Percentiles rank a stretch among this genome's conserved stretches.
Evolutionary conservation across 2,113 vertebrate genomes (phyloP).

Genomic region (Nematolebias whitei): DNA sequence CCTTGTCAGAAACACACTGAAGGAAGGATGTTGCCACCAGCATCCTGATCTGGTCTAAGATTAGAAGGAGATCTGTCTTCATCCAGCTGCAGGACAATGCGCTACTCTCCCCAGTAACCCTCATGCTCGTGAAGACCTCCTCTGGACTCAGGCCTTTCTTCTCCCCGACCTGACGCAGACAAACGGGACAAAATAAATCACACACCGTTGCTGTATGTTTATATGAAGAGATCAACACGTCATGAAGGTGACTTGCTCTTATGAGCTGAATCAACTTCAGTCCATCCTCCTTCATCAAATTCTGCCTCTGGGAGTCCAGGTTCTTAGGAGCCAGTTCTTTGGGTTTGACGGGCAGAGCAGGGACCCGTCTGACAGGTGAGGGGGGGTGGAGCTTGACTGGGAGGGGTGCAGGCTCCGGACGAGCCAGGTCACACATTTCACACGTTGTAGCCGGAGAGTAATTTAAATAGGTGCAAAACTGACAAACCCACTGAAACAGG

Average conservation of each 20-base stretch:
- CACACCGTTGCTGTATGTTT: not conserved
- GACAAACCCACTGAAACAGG: slow-evolving; percentile 78
- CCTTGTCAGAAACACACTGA: slow-evolving; percentile 18
- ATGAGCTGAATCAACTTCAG: slow-evolving; percentile 85
- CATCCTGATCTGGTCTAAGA: slow-evolving; percentile 84
- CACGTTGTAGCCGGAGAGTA: slow-evolving; percentile 80
- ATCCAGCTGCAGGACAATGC: slow-evolving; percentile 83
- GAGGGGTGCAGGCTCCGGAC: slow-evolving; percentile 66
- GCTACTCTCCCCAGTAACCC: slow-evolving; percentile 76
- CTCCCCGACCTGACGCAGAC: slow-evolving; percentile 60
- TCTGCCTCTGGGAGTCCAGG: slow-evolving; percentile 80
- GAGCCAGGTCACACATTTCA: slow-evolving; percentile 85
- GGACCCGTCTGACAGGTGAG: slow-evolving; percentile 67
- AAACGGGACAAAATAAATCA: not conserved
- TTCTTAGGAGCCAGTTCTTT: slow-evolving; percentile 64
- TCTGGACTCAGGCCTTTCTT: slow-evolving; percentile 71
- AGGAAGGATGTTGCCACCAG: slow-evolving; percentile 65
- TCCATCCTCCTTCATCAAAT: slow-evolving; percentile 84
- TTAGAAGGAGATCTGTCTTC: slow-evolving; percentile 82
- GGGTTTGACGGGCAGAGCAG: slow-evolving; percentile 57
- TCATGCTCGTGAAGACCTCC: slow-evolving; percentile 83
- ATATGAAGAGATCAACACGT: not conserved
- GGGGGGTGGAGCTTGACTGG: slow-evolving; percentile 65
- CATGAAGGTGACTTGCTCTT: slow-evolving; percentile 67
- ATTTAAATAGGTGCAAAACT: slow-evolving; percentile 89